Conservation (phyloP, 2,113 vertebrate genomes). For the Seriola dumerili region DNA sequence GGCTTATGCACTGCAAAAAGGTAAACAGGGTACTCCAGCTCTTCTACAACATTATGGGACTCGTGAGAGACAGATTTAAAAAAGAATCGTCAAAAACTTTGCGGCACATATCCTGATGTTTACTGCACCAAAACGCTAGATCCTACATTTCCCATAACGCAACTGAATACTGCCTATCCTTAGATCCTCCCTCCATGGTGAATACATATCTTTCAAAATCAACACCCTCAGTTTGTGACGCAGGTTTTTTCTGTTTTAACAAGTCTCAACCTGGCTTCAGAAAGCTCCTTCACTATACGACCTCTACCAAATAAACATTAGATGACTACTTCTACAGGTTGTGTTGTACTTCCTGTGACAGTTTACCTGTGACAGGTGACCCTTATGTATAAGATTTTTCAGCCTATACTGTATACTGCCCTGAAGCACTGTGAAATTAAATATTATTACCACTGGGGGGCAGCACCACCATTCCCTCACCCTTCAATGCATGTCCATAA, state of each 20-base stretch:
- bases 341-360: not conserved
- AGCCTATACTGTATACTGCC: not conserved
- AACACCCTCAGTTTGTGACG: not conserved
- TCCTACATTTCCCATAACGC: slow-evolving; percentile 13
- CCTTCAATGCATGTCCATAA: not conserved
- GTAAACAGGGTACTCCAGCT: not conserved
- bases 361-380: too few species aligned
- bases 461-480: slow-evolving; percentile 48
- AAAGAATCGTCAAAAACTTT: too few species aligned
- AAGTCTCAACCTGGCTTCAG: not conserved
- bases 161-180: not conserved
- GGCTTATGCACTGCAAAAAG: not conserved
- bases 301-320: not conserved
- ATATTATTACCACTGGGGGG: slow-evolving; percentile 49
- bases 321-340: not conserved
- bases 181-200: not conserved
- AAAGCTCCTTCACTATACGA: not conserved
- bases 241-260: not conserved
- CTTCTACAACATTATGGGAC: not conserved
- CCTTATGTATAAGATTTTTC: too few species aligned
- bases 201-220: not conserved
- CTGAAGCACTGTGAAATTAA: not conserved
- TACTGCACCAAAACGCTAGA: too few species aligned
- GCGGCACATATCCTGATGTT: too few species aligned
- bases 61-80: too few species aligned